phyloP scores from a whole-genome alignment of 2,113 vertebrate species.

The Argyrosomus japonicus region DNA sequence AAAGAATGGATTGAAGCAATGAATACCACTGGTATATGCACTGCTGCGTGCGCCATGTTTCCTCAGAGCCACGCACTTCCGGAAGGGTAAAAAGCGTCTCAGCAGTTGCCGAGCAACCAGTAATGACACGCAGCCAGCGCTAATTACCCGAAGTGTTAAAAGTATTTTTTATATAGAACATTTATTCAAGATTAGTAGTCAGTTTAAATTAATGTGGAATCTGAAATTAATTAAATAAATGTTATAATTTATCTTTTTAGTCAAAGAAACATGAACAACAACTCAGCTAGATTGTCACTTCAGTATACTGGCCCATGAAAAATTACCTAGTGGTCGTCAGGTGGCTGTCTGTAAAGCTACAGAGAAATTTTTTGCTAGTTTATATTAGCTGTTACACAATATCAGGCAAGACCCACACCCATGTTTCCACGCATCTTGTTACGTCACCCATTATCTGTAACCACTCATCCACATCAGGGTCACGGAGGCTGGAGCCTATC shows the following conservation, averaged over 20 bases:
- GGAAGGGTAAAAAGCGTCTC: conserved; percentile 66
- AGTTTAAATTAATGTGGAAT: neutral
- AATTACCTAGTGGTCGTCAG: conserved; percentile 2
- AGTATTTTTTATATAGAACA: neutral
- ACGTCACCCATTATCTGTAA: no score
- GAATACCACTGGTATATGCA: conserved; percentile 5
- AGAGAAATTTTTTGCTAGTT: conserved; percentile 3
- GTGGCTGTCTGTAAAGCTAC: conserved; percentile 26
- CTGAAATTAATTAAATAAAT: neutral
- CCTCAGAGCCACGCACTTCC: conserved; percentile 84
- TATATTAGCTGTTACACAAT: neutral
- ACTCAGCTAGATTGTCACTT: neutral
- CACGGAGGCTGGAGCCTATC: no score
- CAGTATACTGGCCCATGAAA: neutral
- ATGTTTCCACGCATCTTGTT: no score
- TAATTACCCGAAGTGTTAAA: neutral
- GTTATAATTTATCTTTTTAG: neutral
- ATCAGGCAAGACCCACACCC: no score
- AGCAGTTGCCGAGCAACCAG: conserved; percentile 79
- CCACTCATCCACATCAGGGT: no score
- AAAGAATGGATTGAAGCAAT: conserved; percentile 16
- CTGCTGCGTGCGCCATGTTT: conserved; percentile 79
- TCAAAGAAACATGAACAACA: neutral
- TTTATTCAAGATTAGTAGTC: neutral
- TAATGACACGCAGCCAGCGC: neutral